Evolutionary conservation across 2,888 invertebrate genomes (phyloP).

Genomic region (Balanococcus diminutus): DNA sequence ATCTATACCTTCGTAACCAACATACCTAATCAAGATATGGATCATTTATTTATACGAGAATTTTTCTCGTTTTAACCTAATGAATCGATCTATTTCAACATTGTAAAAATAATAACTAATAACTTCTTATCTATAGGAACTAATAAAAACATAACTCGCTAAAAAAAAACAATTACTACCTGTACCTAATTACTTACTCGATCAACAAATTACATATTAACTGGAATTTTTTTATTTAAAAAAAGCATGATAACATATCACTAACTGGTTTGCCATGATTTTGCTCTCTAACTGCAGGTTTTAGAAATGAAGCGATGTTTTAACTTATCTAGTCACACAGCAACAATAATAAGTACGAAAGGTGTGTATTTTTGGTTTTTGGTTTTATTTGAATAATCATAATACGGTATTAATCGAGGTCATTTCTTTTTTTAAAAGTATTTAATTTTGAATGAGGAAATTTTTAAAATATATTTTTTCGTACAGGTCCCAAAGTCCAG

Average conservation of each 20-base stretch:
- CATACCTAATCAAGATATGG: not conserved
- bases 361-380: conserved; percentile 49
- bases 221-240: not conserved
- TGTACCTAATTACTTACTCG: not conserved
- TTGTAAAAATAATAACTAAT: not conserved
- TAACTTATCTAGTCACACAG: conserved; percentile 50
- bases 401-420: not conserved
- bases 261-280: conserved; percentile 50
- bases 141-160: not conserved
- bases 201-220: not conserved
- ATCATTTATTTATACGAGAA: not conserved
- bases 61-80: not conserved
- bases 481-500: conserved; percentile 35
- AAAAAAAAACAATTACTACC: too few relatives aligned
- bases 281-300: conserved; percentile 54
- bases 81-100: not conserved
- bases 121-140: not conserved
- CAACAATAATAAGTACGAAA: conserved; percentile 45
- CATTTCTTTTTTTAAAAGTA: not conserved
- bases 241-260: conserved; percentile 18
- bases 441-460: not conserved
- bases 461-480: not conserved
- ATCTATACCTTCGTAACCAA: not conserved
- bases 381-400: not conserved
- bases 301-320: conserved; percentile 41